A percentile compares a stretch with the other conserved stretches of the same genome.
Evolutionary conservation across 2,113 vertebrate genomes (phyloP).

Genomic region (Oreotrochilus melanogaster): DNA sequence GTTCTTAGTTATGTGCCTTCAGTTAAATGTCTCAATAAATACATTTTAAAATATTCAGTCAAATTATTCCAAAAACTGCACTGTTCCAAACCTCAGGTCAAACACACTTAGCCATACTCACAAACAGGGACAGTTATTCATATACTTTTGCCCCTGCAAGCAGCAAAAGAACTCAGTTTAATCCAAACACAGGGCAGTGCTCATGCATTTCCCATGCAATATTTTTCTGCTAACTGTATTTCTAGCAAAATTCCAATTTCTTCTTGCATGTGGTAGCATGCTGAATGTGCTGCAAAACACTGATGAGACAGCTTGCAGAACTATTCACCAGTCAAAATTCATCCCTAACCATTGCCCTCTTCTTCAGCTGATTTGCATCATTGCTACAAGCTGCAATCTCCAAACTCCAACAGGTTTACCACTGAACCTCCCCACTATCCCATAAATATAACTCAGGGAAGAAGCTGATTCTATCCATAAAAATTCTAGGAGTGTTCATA

Average conservation of each 20-base stretch:
- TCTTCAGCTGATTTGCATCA: constrained; percentile 2
- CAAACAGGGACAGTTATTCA: background rate
- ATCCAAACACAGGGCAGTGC: background rate
- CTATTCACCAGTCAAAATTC: background rate
- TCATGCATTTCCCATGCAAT: background rate
- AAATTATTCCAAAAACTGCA: background rate
- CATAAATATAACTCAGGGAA: constrained; percentile 19
- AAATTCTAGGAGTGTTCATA: background rate
- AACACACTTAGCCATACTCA: background rate
- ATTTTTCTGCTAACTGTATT: background rate
- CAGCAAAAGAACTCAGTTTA: background rate
- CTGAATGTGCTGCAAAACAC: background rate
- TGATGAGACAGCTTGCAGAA: background rate
- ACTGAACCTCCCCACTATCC: background rate
- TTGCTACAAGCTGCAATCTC: background rate
- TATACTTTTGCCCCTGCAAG: background rate
- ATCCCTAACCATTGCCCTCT: background rate
- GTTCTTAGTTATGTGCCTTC: background rate
- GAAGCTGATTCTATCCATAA: background rate
- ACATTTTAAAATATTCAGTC: background rate
- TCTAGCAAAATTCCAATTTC: background rate
- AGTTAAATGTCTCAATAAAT: background rate
- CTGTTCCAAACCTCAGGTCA: background rate
- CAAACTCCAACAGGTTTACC: constrained; percentile 9
- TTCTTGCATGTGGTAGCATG: background rate